Evolutionary conservation across 1,140 invertebrate species (phyloP).

Genomic region (Paraescarpia echinospica): DNA sequence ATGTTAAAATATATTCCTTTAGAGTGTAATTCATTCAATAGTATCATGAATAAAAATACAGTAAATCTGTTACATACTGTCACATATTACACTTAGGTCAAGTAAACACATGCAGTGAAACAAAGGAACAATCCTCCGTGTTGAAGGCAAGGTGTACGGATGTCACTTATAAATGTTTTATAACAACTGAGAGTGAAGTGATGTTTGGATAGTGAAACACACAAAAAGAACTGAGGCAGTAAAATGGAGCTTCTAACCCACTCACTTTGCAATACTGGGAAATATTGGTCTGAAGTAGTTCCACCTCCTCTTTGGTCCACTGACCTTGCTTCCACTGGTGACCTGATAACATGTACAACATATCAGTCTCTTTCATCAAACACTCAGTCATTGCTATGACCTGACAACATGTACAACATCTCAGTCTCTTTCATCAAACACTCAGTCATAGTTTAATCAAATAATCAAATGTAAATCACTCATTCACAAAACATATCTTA

Average conservation of each 20-base stretch:
- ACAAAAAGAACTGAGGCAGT: not conserved
- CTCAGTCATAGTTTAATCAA: not conserved
- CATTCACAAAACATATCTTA: not conserved
- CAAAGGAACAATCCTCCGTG: not conserved
- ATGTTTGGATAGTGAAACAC: not conserved
- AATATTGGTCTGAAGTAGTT: slow-evolving; percentile 59
- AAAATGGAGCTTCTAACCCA: not conserved
- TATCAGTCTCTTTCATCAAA: not conserved
- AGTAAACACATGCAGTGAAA: not conserved
- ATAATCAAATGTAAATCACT: not conserved
- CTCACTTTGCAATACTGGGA: slow-evolving; percentile 57
- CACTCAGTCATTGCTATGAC: not conserved
- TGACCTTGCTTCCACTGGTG: slow-evolving; percentile 61
- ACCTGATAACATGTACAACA: slow-evolving; percentile 37
- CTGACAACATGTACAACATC: too few species aligned
- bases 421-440: not conserved
- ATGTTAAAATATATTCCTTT: too few species aligned
- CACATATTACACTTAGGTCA: not conserved
- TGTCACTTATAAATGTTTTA: not conserved
- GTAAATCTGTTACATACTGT: not conserved
- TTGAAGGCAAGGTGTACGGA: not conserved
- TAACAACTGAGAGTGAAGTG: not conserved
- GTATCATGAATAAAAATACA: too few species aligned
- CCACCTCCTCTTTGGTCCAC: slow-evolving; percentile 62
- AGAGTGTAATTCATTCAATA: too few species aligned